phyloP scores from a whole-genome alignment of 2,797 vertebrate species.

The Rhabdophis nuchalis region DNA sequence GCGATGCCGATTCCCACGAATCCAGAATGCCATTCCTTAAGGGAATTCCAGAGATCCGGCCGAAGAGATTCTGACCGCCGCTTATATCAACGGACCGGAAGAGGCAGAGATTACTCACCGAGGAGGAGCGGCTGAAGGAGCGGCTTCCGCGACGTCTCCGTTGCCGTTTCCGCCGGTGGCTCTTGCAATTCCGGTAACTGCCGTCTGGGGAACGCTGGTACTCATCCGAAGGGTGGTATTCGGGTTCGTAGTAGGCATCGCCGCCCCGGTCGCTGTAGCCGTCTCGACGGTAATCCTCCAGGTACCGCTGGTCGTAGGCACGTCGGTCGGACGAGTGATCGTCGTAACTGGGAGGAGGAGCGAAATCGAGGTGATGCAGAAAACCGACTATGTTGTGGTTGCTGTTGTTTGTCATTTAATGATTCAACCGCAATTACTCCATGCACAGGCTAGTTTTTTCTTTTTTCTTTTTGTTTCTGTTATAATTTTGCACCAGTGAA shows the following conservation, averaged over 20 bases:
- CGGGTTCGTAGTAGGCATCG: conserved; percentile 82
- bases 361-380: accelerated
- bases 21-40: not conserved
- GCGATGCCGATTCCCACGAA: not conserved
- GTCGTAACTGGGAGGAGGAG: conserved; percentile 76
- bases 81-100: conserved; percentile 57
- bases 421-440: too few species aligned
- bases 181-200: conserved; percentile 84
- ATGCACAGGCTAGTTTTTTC: too few species aligned
- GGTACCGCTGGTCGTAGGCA: conserved; percentile 85
- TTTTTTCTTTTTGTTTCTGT: too few species aligned
- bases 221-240: conserved; percentile 82
- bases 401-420: too few species aligned
- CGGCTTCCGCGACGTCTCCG: conserved; percentile 94
- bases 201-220: conserved; percentile 78
- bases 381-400: not conserved
- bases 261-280: conserved; percentile 82
- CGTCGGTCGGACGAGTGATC: conserved; percentile 85
- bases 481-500: too few species aligned
- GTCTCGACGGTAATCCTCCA: conserved; percentile 84
- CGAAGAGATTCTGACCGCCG: conserved; percentile 55
- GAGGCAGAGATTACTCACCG: conserved; percentile 87
- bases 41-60: conserved; percentile 36
- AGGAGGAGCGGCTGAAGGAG: conserved; percentile 96
- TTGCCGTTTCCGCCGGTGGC: conserved; percentile 96